phyloP scores from a whole-genome alignment of 2,797 vertebrate genomes.

The Enteromius argenteus region DNA sequence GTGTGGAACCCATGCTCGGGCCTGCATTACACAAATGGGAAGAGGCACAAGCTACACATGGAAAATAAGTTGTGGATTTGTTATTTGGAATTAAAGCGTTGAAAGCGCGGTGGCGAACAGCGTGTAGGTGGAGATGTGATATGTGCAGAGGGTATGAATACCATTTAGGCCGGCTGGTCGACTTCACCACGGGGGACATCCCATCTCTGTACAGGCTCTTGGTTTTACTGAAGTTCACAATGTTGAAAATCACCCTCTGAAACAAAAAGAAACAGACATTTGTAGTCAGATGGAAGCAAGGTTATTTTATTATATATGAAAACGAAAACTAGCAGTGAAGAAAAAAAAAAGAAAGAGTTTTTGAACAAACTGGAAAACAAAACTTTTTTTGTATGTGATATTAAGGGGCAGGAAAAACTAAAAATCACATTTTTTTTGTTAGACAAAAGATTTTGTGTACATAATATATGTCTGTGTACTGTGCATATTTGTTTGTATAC shows the following conservation, averaged over 20 bases:
- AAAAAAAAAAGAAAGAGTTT: conserved; percentile 16
- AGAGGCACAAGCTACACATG: conserved; percentile 5
- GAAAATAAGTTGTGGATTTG: conserved; percentile 17
- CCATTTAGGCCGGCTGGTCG: conserved; percentile 95
- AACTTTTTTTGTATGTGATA: neutral
- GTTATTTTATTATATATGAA: neutral
- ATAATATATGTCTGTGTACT: too few relatives aligned
- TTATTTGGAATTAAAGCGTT: conserved; percentile 32
- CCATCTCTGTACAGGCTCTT: conserved; percentile 98
- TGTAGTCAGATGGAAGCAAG: neutral
- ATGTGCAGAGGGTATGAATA: conserved; percentile 66
- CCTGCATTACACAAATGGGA: neutral
- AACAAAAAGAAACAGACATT: conserved; percentile 67
- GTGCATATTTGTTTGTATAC: too few relatives aligned
- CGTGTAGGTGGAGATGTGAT: conserved; percentile 37
- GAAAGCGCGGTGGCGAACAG: neutral
- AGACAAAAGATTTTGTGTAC: too few relatives aligned
- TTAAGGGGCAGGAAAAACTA: neutral
- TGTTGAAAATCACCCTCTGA: conserved; percentile 97
- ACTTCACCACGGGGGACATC: conserved; percentile 97
- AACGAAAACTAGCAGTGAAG: neutral
- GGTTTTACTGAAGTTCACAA: conserved; percentile 99
- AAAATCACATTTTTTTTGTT: neutral
- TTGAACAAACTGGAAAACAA: neutral
- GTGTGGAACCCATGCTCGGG: conserved; percentile 22